Conservation (phyloP, 2,888 invertebrate genomes). For the Netelia inedita region DNA sequence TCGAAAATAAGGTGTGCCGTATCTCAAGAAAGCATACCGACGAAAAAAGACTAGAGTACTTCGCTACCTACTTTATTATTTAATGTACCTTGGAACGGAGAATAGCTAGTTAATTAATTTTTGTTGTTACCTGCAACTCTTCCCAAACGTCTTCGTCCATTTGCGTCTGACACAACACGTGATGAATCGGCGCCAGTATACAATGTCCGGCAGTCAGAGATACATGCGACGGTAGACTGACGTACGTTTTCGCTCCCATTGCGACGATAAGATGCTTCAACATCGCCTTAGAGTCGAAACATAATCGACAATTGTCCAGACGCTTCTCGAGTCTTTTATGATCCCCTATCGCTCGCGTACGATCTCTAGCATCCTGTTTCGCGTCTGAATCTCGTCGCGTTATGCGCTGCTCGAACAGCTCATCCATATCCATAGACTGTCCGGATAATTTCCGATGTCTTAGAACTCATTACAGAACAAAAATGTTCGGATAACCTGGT, state of each 20-base stretch:
- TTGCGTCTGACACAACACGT: slow-evolving; percentile 92
- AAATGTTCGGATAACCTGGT: neutral
- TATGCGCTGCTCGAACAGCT: slow-evolving; percentile 93
- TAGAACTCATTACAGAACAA: neutral
- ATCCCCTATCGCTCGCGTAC: slow-evolving; percentile 90
- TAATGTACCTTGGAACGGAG: no score
- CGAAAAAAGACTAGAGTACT: no score
- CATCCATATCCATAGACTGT: slow-evolving; percentile 90
- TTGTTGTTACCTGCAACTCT: slow-evolving; percentile 90
- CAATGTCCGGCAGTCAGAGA: slow-evolving; percentile 95
- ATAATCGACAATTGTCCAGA: slow-evolving; percentile 93
- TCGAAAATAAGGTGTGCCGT: no score
- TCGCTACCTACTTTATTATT: no score
- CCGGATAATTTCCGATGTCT: neutral
- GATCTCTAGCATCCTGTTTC: slow-evolving; percentile 88
- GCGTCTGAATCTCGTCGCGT: slow-evolving; percentile 88
- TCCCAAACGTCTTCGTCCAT: slow-evolving; percentile 98
- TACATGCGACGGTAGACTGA: slow-evolving; percentile 92
- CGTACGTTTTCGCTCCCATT: slow-evolving; percentile 93
- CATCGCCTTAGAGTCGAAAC: slow-evolving; percentile 93
- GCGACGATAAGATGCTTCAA: slow-evolving; percentile 94
- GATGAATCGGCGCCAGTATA: slow-evolving; percentile 93
- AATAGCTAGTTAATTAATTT: neutral
- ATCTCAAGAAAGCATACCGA: no score
- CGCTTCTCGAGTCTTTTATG: slow-evolving; percentile 90